These are phyloP conservation scores for Parasteatoda tepidariorum DNA, from an alignment of 1,140 invertebrate genomes.

Conservation along the genomic window DNA sequence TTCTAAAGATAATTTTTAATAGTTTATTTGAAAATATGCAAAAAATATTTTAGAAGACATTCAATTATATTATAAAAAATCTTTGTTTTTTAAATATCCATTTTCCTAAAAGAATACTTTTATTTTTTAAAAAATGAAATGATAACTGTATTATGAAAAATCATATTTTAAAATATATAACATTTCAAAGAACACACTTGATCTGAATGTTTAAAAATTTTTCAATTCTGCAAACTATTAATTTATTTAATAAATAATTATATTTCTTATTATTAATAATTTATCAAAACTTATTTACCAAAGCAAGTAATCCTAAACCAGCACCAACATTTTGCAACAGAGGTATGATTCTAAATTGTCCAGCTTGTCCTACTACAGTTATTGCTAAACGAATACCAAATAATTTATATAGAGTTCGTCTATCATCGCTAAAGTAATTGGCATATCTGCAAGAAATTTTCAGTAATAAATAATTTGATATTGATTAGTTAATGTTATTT, in stretches of 20 bases:
- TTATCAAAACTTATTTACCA: conserved; percentile 70
- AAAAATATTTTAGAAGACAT: too few relatives aligned
- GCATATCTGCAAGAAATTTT: conserved; percentile 69
- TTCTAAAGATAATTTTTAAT: too few relatives aligned
- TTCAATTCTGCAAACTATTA: neutral
- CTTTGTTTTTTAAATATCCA: too few relatives aligned
- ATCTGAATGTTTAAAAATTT: neutral
- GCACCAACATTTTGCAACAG: conserved; percentile 72
- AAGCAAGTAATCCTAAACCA: conserved; percentile 71
- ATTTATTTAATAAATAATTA: neutral
- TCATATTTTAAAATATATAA: neutral
- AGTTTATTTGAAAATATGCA: too few relatives aligned
- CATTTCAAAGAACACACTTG: neutral
- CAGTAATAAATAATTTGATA: neutral
- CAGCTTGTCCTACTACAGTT: conserved; percentile 70
- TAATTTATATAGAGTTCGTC: conserved; percentile 71
- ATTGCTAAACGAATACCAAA: conserved; percentile 73
- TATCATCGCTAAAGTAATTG: conserved; percentile 68
- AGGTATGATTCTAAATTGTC: conserved; percentile 71
- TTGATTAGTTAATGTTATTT: neutral
- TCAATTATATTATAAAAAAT: too few relatives aligned
- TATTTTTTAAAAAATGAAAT: too few relatives aligned
- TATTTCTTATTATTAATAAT: conserved; percentile 6
- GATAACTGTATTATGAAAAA: too few relatives aligned
- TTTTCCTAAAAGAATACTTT: too few relatives aligned